These are phyloP conservation scores for Phymatocera aterrima DNA, from an alignment of 2,888 invertebrate genomes.

Conservation along the genomic window DNA sequence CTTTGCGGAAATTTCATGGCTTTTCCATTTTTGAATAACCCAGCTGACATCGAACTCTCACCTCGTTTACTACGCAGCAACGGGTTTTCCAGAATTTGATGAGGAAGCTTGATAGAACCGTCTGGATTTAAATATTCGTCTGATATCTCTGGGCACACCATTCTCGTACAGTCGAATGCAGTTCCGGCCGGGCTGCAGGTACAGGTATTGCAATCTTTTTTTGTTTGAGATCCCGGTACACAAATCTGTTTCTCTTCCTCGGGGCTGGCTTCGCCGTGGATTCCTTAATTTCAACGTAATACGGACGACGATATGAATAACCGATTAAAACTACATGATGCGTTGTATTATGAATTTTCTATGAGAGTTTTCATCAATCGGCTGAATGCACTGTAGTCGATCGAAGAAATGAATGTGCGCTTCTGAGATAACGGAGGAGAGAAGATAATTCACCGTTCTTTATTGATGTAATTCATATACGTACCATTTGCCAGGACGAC, in stretches of 20 bases:
- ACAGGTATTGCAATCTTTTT: conserved; percentile 78
- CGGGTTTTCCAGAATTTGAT: conserved; percentile 21
- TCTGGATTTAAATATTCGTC: conserved; percentile 3
- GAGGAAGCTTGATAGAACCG: conserved; percentile 19
- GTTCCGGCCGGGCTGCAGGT: conserved; percentile 77
- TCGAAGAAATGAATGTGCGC: no score
- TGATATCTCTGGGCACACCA: conserved; percentile 53
- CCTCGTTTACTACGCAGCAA: conserved; percentile 47
- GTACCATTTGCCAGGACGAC: conserved; percentile 13
- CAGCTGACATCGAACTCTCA: no score
- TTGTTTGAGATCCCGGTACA: conserved; percentile 52
- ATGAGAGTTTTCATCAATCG: no score
- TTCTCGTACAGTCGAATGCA: conserved; percentile 52
- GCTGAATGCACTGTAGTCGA: no score
- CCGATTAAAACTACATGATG: background rate
- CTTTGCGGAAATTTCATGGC: conserved; percentile 34
- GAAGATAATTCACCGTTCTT: background rate
- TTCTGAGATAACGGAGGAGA: background rate
- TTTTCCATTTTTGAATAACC: background rate
- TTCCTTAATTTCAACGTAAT: no score
- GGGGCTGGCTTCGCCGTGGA: background rate
- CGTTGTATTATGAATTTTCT: background rate
- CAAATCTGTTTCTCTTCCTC: conserved; percentile 44
- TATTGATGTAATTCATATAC: conserved; percentile 3
- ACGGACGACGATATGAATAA: no score